phyloP scores from a whole-genome alignment of 2,113 vertebrate species.

The Acinonyx jubatus region DNA sequence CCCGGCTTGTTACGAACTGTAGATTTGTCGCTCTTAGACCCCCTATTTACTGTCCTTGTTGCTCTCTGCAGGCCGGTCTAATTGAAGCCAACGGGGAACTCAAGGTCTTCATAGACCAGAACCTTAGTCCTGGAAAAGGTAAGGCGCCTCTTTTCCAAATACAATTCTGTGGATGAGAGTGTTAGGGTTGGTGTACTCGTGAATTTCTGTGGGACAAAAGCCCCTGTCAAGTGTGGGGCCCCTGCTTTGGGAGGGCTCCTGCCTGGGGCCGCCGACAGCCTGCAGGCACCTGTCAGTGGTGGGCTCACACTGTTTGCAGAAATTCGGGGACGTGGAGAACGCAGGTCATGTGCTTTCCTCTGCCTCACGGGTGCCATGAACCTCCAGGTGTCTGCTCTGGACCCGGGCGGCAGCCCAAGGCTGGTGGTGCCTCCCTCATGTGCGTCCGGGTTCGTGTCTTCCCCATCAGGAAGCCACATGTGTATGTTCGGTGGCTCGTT shows the following conservation, averaged over 20 bases:
- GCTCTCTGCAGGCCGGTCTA: constrained; percentile 92
- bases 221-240: background rate
- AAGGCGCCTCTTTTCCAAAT: constrained; percentile 54
- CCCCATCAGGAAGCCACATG: background rate
- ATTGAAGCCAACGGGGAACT: constrained; percentile 99
- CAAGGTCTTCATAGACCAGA: constrained; percentile 99
- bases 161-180: background rate
- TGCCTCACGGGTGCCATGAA: background rate
- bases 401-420: background rate
- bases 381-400: background rate
- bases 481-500: background rate
- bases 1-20: background rate
- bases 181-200: background rate
- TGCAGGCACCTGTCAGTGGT: no score
- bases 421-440: background rate
- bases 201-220: background rate
- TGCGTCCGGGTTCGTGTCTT: background rate
- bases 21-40: background rate
- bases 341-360: no score
- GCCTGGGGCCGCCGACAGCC: no score
- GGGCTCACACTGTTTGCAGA: background rate
- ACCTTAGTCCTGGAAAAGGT: constrained; percentile 99
- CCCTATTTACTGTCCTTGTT: constrained; percentile 12
- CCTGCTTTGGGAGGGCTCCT: background rate
- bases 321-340: background rate